Evolutionary conservation across 2,113 vertebrate species (phyloP), one percentile per base, ranked within the genome.

Genomic region (Lepus americanus): DNA sequence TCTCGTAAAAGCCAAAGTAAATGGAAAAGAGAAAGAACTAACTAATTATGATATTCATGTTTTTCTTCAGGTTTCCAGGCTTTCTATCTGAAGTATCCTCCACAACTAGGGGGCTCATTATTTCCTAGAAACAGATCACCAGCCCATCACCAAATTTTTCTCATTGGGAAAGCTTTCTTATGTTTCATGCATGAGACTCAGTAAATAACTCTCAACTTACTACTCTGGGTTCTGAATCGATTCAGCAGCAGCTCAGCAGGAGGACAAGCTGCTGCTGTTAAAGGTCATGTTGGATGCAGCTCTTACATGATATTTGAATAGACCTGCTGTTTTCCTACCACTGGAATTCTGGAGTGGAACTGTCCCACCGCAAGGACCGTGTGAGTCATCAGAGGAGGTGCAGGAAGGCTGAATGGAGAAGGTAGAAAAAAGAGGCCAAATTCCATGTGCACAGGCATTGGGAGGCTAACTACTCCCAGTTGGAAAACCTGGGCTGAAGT

Each of bases 61-160:
- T 95, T 85, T 70, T 55, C 31, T 85, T 84, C 36, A 76, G 31
- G 11, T 85, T 92, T 73, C 16, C 20, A 88, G 23, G 14, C 20
- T 90, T 94, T 87, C 25, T 74, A 12, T 85, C 25, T 94, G 66
- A 93, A 79, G 23, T 87, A 51, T 89, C 86, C 55, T 87, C 12
- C 5, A 33, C 11, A 31, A 80, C 6, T 17, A 33, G 16, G 5
- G 9, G 29, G 17, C 2, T 9, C 13, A 67, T 94, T n/a, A 23
- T 85, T 76, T 88, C 63, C 4, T 90, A 73, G 25, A 72, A 3
- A 63, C 3, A 69, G 81, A 59, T 1, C 73, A 4, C 36, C 16
- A 81, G 49, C 10, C 78, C 8, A 20, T 79, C 20, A 89, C 49
- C 44, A 76, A 61, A 76, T 59, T 22, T 78, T 87, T 63, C n/a